Conservation (phyloP, 2,797 vertebrate genomes). For the Squalus acanthias region DNA sequence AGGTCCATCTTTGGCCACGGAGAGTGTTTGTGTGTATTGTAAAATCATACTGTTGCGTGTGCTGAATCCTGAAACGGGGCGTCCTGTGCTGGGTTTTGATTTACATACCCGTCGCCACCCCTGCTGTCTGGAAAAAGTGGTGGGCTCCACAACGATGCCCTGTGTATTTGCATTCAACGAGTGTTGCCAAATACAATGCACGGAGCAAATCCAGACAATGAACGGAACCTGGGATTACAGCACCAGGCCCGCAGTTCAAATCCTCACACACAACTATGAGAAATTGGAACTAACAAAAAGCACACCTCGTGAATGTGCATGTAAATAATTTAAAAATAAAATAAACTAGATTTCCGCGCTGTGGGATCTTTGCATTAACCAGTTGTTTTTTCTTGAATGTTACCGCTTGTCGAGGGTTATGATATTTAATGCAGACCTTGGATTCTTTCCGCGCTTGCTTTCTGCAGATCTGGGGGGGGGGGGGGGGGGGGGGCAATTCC, state of each 20-base stretch:
- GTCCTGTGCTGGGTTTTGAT: not conserved
- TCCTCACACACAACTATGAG: not conserved
- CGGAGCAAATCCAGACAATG: not conserved
- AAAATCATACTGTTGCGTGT: not conserved
- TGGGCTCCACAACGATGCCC: not conserved
- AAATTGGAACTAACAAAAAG: not conserved
- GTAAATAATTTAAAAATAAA: not conserved
- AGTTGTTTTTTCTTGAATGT: not conserved
- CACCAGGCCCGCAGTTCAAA: not conserved
- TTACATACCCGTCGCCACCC: not conserved
- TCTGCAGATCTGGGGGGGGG: not conserved
- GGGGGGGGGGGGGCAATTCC: not conserved
- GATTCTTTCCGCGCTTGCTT: not conserved
- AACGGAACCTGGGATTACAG: not conserved
- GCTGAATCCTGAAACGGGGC: not conserved
- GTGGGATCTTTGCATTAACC: not conserved
- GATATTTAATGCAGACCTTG: not conserved
- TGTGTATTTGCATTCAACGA: not conserved
- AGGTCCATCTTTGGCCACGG: not conserved
- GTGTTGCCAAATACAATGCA: not conserved
- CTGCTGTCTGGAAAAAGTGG: slow-evolving; percentile 16
- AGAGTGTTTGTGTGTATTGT: fast-evolving
- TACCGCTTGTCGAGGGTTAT: not conserved
- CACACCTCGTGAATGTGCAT: not conserved
- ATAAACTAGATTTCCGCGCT: not conserved